phyloP scores from a whole-genome alignment of 2,888 invertebrate species.

The Caenorhabditis doughertyi region DNA sequence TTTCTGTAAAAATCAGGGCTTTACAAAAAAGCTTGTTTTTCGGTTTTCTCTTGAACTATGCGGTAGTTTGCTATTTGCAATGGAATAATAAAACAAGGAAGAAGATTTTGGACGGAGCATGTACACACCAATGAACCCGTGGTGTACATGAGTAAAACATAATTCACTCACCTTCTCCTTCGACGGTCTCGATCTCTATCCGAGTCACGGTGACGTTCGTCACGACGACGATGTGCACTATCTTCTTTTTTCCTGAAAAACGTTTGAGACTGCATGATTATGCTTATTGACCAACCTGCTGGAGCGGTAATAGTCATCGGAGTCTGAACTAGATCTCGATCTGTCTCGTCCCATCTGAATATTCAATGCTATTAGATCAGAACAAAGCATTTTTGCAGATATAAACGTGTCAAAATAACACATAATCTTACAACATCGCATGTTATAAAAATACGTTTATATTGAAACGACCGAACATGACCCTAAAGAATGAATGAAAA shows the following conservation, averaged over 20 bases:
- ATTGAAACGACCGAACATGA: not conserved
- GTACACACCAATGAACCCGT: too few species aligned
- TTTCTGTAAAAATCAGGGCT: conserved; percentile 57
- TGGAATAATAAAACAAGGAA: not conserved
- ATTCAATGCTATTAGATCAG: not conserved
- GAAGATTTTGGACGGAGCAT: too few species aligned
- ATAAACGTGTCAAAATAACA: not conserved
- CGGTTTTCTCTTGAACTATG: not conserved
- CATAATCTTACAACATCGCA: too few species aligned
- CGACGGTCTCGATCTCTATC: conserved; percentile 54
- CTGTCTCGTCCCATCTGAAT: conserved; percentile 60
- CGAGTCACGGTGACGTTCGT: conserved; percentile 48
- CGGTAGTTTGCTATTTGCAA: not conserved
- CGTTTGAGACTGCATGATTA: not conserved
- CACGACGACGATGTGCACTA: conserved; percentile 24
- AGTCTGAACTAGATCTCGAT: conserved; percentile 53
- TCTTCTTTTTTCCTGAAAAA: conserved; percentile 44
- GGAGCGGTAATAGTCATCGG: conserved; percentile 49
- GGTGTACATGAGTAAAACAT: not conserved
- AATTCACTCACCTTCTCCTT: conserved; percentile 45
- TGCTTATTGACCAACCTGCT: conserved; percentile 11
- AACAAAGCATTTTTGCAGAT: not conserved
- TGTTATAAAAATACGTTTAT: not conserved
- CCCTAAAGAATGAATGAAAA: not conserved
- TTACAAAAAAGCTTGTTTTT: not conserved